Conservation (phyloP, 2,888 invertebrate species). For the Acanthacorydalis orientalis region DNA sequence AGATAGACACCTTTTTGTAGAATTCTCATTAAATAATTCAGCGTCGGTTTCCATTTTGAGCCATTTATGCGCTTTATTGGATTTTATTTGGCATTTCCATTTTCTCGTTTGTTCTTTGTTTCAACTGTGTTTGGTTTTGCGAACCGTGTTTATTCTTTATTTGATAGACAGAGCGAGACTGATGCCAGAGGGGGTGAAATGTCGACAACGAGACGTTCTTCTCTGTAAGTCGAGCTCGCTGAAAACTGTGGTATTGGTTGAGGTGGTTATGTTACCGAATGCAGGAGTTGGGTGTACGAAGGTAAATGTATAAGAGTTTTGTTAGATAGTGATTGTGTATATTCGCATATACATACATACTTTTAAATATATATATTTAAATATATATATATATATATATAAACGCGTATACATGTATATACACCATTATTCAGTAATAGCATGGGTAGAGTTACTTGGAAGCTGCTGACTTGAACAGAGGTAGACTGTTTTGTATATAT, state of each 20-base stretch:
- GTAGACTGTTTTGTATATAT: too few relatives aligned
- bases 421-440: too few relatives aligned
- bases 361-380: neutral
- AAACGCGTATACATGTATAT: too few relatives aligned
- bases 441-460: too few relatives aligned
- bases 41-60: neutral
- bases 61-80: neutral
- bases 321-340: neutral
- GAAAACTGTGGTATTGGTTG: neutral
- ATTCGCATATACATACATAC: neutral
- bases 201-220: neutral
- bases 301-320: neutral
- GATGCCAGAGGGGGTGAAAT: too few relatives aligned
- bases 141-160: constrained; percentile 9
- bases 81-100: constrained; percentile 4
- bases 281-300: neutral
- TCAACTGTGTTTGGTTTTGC: neutral
- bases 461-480: too few relatives aligned
- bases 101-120: constrained; percentile 1
- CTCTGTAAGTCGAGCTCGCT: neutral
- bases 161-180: constrained; percentile 4
- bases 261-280: neutral
- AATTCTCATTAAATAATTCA: too few relatives aligned
- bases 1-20: too few relatives aligned
- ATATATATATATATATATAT: too few relatives aligned